A percentile compares a stretch with the other conserved stretches of the same genome.
phyloP scores from a whole-genome alignment of 2,797 vertebrate genomes.

The Neostethus bicornis region DNA sequence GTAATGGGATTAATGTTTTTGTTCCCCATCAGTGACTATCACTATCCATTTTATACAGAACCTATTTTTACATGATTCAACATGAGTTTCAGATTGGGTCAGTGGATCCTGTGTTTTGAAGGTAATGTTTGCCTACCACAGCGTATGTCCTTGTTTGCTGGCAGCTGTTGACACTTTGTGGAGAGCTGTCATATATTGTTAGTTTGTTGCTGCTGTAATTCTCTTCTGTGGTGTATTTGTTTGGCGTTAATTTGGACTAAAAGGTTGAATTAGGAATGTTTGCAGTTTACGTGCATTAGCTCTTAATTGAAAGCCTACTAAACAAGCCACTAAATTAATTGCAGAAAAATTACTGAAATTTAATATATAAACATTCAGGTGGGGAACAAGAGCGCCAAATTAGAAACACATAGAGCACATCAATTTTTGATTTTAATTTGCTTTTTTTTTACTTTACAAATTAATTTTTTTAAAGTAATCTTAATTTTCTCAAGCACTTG shows the following conservation, averaged over 20 bases:
- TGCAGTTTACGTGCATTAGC: not conserved
- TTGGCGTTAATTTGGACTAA: not conserved
- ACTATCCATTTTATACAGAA: not conserved
- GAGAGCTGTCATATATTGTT: not conserved
- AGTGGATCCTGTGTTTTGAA: not conserved
- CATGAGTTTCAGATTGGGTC: not conserved
- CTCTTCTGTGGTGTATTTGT: not conserved
- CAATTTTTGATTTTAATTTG: constrained; percentile 25
- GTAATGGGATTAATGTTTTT: too few relatives aligned
- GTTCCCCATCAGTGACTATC: too few relatives aligned
- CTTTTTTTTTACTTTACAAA: constrained; percentile 16
- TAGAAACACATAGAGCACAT: constrained; percentile 27
- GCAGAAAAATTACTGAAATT: constrained; percentile 13
- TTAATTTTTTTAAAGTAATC: constrained; percentile 6
- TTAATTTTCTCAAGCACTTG: constrained; percentile 9
- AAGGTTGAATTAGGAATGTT: not conserved
- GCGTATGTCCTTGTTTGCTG: not conserved
- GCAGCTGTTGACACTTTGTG: not conserved
- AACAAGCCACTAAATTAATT: constrained; percentile 12
- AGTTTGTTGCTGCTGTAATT: not conserved
- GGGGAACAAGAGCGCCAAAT: constrained; percentile 16
- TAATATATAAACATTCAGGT: constrained; percentile 17
- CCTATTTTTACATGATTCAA: not conserved
- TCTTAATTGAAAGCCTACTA: constrained; percentile 11
- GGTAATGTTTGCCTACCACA: not conserved